phyloP scores from a whole-genome alignment of 2,113 vertebrate species.

The Actenoides hombroni region DNA sequence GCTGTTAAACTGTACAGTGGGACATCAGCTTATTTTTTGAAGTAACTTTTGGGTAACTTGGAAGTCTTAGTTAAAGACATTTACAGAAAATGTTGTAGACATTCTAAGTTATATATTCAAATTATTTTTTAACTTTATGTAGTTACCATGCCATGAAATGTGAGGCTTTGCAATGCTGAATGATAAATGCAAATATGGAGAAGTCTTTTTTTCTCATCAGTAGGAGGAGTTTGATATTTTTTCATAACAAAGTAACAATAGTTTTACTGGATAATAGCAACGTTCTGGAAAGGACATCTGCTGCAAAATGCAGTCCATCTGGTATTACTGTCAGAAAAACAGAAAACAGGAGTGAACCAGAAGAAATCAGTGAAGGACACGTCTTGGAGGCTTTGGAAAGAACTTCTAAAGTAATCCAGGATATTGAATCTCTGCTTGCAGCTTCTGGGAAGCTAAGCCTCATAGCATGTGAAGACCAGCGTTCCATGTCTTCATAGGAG shows the following conservation, averaged over 20 bases:
- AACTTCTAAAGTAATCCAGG: conserved; percentile 73
- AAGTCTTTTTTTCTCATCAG: neutral
- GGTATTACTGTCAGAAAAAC: neutral
- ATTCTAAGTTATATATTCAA: neutral
- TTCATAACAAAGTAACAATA: conserved; percentile 67
- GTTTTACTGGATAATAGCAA: conserved; percentile 73
- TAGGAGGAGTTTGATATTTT: neutral
- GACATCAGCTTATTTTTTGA: neutral
- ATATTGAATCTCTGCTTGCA: conserved; percentile 76
- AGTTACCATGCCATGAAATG: neutral
- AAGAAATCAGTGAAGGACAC: neutral
- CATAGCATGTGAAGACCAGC: accelerated
- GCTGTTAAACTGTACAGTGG: neutral
- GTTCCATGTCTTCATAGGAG: accelerated
- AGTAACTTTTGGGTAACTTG: neutral
- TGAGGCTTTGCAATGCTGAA: neutral
- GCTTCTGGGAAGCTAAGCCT: conserved; percentile 41
- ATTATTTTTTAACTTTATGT: neutral
- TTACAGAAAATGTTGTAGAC: neutral
- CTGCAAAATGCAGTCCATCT: neutral
- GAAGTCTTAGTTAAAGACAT: neutral
- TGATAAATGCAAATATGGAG: neutral
- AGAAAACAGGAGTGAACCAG: neutral
- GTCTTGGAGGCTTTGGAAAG: conserved; percentile 69
- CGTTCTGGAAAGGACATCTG: neutral